Evolutionary conservation across 2,797 vertebrate species (phyloP).

Genomic region (Melanotaenia maccullochi): DNA sequence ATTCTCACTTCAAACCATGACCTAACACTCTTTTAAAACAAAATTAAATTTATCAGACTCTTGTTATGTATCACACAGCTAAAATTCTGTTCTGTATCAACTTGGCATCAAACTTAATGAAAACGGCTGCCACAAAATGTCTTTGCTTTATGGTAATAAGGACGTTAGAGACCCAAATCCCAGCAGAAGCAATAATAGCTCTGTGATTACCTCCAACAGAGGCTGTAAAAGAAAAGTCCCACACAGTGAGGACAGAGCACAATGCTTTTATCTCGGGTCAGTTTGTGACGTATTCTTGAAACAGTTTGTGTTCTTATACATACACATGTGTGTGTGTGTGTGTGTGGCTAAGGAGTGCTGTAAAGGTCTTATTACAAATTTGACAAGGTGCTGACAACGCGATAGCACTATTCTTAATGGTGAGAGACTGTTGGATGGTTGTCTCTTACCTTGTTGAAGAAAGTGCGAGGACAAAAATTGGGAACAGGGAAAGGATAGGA

Average conservation of each 20-base stretch:
- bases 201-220: conserved; percentile 32
- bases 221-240: conserved; percentile 22
- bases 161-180: conserved; percentile 46
- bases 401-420: conserved; percentile 28
- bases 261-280: conserved; percentile 16
- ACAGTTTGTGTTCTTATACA: too few species aligned
- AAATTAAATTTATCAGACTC: conserved; percentile 18
- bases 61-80: not conserved
- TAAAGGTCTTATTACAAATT: conserved; percentile 12
- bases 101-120: conserved; percentile 50
- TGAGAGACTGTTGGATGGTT: conserved; percentile 24
- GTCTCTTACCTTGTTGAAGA: conserved; percentile 69
- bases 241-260: conserved; percentile 18
- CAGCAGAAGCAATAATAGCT: conserved; percentile 32
- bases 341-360: not conserved
- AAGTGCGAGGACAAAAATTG: conserved; percentile 2
- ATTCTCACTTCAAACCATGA: not conserved
- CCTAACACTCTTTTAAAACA: conserved; percentile 7
- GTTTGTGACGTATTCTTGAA: conserved; percentile 9
- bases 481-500: too few species aligned
- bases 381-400: conserved; percentile 40
- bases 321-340: not conserved
- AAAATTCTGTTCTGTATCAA: conserved; percentile 34
- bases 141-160: conserved; percentile 39
- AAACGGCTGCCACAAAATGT: conserved; percentile 59